Conservation (phyloP, 2,797 vertebrate species). For the Smutsia gigantea region DNA sequence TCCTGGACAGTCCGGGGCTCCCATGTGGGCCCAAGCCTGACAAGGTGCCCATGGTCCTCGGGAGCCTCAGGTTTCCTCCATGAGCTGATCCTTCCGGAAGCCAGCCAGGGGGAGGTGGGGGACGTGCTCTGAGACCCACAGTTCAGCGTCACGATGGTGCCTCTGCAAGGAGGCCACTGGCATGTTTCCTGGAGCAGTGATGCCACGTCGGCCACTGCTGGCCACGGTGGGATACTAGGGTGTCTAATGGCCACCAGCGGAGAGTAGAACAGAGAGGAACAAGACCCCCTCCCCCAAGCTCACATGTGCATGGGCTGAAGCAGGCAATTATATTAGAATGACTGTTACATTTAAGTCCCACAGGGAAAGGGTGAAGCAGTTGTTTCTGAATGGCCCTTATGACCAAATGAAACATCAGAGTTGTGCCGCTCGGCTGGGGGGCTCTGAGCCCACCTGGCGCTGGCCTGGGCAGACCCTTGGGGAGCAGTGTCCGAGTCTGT, state of each 20-base stretch:
- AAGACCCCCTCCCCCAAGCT: accelerated
- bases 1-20: not conserved
- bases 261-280: accelerated
- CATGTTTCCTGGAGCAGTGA: constrained; percentile 29
- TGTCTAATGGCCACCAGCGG: not conserved
- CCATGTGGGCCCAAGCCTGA: not conserved
- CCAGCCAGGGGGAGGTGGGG: too few relatives aligned
- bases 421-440: not conserved
- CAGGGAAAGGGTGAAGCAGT: constrained; percentile 66
- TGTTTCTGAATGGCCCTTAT: constrained; percentile 49
- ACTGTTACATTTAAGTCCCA: constrained; percentile 57
- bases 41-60: accelerated
- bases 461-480: not conserved
- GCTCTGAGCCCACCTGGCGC: not conserved
- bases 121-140: not conserved
- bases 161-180: not conserved
- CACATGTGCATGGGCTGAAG: not conserved
- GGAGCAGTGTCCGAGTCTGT: constrained; percentile 21
- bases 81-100: not conserved
- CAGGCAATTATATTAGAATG: constrained; percentile 40
- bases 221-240: not conserved
- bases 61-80: not conserved
- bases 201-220: constrained; percentile 45
- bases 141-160: not conserved
- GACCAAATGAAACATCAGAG: not conserved